Percentiles rank a stretch among this genome's conserved stretches.
phyloP scores from a whole-genome alignment of 2,888 invertebrate species.

The Drosophila limbata region DNA sequence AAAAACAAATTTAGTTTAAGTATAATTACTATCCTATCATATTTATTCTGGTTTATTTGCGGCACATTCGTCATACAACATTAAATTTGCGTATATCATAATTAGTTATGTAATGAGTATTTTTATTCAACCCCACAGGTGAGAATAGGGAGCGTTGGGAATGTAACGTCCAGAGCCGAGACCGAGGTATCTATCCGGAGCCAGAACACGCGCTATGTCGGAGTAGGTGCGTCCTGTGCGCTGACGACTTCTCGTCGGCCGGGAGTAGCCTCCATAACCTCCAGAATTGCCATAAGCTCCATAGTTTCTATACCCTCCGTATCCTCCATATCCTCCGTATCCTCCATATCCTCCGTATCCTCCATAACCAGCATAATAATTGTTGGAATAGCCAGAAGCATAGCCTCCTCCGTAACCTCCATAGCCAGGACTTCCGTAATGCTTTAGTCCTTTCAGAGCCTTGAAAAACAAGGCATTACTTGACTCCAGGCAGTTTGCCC shows the following conservation, averaged over 20 bases:
- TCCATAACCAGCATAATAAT: slow-evolving; percentile 7
- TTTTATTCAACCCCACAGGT: slow-evolving; percentile 36
- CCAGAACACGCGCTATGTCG: slow-evolving; percentile 89
- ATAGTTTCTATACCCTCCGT: slow-evolving; percentile 24
- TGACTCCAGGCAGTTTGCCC: slow-evolving; percentile 40
- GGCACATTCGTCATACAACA: neutral
- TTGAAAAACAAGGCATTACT: slow-evolving; percentile 62
- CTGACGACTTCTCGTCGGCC: slow-evolving; percentile 22
- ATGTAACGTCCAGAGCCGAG: slow-evolving; percentile 86
- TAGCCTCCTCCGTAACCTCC: slow-evolving; percentile 22
- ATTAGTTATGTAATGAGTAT: neutral
- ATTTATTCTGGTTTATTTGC: slow-evolving; percentile 12
- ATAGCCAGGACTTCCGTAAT: neutral
- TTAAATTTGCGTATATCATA: neutral
- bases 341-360: slow-evolving; percentile 25
- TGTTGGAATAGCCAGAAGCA: neutral
- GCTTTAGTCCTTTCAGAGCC: slow-evolving; percentile 39
- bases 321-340: slow-evolving; percentile 17
- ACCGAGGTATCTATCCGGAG: slow-evolving; percentile 86
- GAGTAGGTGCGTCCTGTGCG: slow-evolving; percentile 87
- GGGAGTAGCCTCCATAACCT: slow-evolving; percentile 19
- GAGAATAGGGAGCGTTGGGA: slow-evolving; percentile 87
- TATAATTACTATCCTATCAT: neutral
- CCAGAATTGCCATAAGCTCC: slow-evolving; percentile 16
- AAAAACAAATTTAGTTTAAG: neutral